Percentiles rank a stretch among this genome's conserved stretches.
phyloP scores from a whole-genome alignment of 2,113 vertebrate genomes.

The Pongo abelii region DNA sequence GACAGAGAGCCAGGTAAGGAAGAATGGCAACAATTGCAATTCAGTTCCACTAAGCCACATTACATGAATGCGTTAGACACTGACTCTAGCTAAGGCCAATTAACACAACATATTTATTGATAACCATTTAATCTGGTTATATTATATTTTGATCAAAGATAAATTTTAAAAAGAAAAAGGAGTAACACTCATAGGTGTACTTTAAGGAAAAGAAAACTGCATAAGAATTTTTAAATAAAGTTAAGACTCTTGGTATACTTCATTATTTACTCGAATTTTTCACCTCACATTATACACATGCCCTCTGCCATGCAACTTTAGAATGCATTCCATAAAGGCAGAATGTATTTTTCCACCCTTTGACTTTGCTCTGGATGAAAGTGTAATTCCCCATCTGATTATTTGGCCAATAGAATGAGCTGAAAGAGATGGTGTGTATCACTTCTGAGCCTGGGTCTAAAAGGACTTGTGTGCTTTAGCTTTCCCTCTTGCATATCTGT shows the following conservation, averaged over 20 bases:
- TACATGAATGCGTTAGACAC: neutral
- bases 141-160: neutral
- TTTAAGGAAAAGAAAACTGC: neutral
- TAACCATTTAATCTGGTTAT: neutral
- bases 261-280: neutral
- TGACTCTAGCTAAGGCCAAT: neutral
- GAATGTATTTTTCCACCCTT: neutral
- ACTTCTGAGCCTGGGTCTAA: neutral
- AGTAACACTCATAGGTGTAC: neutral
- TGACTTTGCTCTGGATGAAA: neutral
- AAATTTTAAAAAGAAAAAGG: neutral
- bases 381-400: neutral
- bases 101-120: neutral
- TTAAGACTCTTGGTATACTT: neutral
- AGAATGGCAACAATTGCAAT: neutral
- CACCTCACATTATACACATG: neutral
- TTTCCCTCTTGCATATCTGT: neutral
- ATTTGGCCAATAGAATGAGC: neutral
- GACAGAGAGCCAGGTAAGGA: neutral
- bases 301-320: neutral
- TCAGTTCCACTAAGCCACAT: neutral
- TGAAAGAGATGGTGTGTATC: neutral
- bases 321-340: neutral
- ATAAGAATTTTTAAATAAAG: neutral
- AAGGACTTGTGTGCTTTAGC: accelerated